phyloP scores from a whole-genome alignment of 1,140 invertebrate genomes.

The Aleiodes sp. region DNA sequence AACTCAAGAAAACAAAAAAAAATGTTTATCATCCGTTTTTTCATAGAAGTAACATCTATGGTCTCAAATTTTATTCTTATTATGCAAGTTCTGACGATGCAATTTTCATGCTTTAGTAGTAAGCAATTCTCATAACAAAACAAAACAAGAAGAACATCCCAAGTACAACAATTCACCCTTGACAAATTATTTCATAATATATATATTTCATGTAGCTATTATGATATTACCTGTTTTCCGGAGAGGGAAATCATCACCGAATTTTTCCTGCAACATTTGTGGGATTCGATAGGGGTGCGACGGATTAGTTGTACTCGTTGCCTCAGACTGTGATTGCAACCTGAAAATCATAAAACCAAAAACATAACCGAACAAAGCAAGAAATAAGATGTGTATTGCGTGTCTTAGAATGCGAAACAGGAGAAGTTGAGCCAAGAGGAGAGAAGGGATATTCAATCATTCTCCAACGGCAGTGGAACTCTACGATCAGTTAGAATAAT shows the following conservation, averaged over 20 bases:
- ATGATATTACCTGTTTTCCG: slow-evolving; percentile 87
- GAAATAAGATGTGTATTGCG: not conserved
- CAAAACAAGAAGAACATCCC: not conserved
- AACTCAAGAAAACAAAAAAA: not conserved
- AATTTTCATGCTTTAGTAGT: slow-evolving; percentile 63
- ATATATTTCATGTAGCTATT: slow-evolving; percentile 5
- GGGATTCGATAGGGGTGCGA: slow-evolving; percentile 77
- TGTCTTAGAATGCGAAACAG: too few relatives aligned
- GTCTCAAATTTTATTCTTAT: not conserved
- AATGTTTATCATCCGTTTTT: too few relatives aligned
- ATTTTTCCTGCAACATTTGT: slow-evolving; percentile 66
- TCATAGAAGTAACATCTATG: too few relatives aligned
- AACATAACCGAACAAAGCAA: slow-evolving; percentile 11
- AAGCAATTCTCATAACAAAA: slow-evolving; percentile 57
- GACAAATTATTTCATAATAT: slow-evolving; percentile 25
- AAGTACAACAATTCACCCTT: not conserved
- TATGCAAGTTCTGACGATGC: slow-evolving; percentile 49
- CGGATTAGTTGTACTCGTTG: slow-evolving; percentile 64
- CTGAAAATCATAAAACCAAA: slow-evolving; percentile 41
- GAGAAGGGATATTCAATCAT: too few relatives aligned
- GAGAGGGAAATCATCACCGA: slow-evolving; percentile 84
- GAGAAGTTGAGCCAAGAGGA: too few relatives aligned
- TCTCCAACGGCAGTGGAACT: too few relatives aligned
- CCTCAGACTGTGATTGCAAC: slow-evolving; percentile 61
- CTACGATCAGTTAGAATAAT: too few relatives aligned